Base-by-base conservation (phyloP, 2,797 vertebrate species). In the Philypnodon macrostomus region DNA sequence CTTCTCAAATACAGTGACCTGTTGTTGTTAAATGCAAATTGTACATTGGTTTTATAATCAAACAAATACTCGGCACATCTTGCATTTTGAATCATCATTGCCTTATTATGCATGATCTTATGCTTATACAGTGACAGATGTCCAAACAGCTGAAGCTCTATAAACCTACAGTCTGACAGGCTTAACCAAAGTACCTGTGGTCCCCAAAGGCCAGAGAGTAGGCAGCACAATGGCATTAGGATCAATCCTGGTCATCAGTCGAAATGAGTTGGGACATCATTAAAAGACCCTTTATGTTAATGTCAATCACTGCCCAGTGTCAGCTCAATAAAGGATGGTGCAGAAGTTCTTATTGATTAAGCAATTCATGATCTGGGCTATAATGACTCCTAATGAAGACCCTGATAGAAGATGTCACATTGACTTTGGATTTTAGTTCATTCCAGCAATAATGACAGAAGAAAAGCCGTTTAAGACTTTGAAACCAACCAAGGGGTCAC, bases 241-340 rank as follows among this genome's bases (percentile, higher is more conserved):
- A 85, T 88, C 85, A 62, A 84, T 86, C 64, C 37, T 67, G 49
- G 44, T 73, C 74, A 70, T 79, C 60, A 38, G 48, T 80, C 77
- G 80, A 78, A 80, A 89, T 77, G 68, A 77, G 71, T 65, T 12
- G 44, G 51, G 67, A 86, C 82, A 80, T 84, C 77, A 86, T 87
- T 84, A 87, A 83, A 85, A 81, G 72, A 53, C 47, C 67, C 65
- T 75, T 81, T 77, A 36, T 63, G 73, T 81, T 81, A 83, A 87
- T 80, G 77, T 78, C 74, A 58, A 69, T 60, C 48, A 14, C 63
- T 57, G 80, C 52, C 55, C 47, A 29, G 46, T 30, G 38, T 71
- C 59, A 62, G 69, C 63, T 65, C 70, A 56, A 47, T 51, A 65
- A 58, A 24, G 69, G 67, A 63, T 51, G 23, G 61, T 47, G 17